Base-by-base conservation (phyloP, 2,888 invertebrate species). In the Dynastes tityus region DNA sequence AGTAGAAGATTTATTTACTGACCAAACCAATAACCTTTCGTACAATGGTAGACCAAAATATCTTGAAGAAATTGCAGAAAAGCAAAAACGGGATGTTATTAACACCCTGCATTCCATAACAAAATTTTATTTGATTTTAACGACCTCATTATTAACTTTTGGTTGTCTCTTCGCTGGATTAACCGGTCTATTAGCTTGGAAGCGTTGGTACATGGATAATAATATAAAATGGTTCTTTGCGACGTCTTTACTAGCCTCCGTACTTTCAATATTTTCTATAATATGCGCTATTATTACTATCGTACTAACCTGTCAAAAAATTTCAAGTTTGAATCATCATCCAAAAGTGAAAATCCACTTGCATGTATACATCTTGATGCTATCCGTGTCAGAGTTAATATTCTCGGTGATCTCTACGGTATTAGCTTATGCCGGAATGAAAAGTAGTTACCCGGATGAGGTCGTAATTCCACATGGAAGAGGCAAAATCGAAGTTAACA, bases 171-270 rank as follows among this genome's bases (percentile, higher is more conserved):
- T 89, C 0, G 90, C 91, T 0, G 91, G 91, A 0, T 78, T 91
- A 2, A 89, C 91, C 0, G 92, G 92, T 1, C 88, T 92, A 13
- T 84, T 93, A 65, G 93, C 93, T 0, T 93, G 93, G 84, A 91
- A 91, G 51, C 88, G 90, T 80, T 94, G 93, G 93, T 94, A 93
- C 84, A 91, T 93, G 65, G 93, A 93, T 83, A 90, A 90, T 78
- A 92, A 93, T 84, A 93, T 94, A 82, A 90, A 90, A 0, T 91
- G 91, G 89, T 89, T 93, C 81, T 93, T 93, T 82, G 86, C 90
- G 65, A 90, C 91, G 80, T 91, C 92, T 0, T 85, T 90, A 32
- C 84, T 92, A 0, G 83, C 84, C 1, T 89, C 91, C 0, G 13
- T 91, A 1, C 89, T 91, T 0, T 91, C 93, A 0, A 49, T 22